A percentile compares a stretch with the other conserved stretches of the same genome.
Conservation (phyloP, 2,797 vertebrate species). For the Micromesistius poutassou region DNA sequence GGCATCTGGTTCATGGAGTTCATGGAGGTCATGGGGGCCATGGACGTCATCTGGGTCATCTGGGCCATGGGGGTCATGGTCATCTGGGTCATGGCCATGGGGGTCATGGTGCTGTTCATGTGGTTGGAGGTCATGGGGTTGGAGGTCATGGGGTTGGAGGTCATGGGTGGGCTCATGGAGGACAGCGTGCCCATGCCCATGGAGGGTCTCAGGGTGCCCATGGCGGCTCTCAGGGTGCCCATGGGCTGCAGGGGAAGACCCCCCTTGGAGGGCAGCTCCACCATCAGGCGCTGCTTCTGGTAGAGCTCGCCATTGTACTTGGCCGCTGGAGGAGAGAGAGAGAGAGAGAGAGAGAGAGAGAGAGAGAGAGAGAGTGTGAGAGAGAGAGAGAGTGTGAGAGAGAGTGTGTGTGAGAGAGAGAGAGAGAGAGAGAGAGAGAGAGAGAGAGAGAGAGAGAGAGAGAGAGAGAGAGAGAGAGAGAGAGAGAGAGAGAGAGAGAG, state of each 20-base stretch:
- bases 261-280: slow-evolving; percentile 88
- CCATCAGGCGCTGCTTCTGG: slow-evolving; percentile 87
- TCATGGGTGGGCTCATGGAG: slow-evolving; percentile 52
- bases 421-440: too few species aligned
- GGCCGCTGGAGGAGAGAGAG: slow-evolving; percentile 74
- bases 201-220: slow-evolving; percentile 6
- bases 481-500: slow-evolving; percentile 18
- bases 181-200: slow-evolving; percentile 60
- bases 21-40: slow-evolving; percentile 33
- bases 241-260: slow-evolving; percentile 87
- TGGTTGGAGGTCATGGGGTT: slow-evolving; percentile 49
- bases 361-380: slow-evolving; percentile 20
- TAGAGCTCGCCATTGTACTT: slow-evolving; percentile 94
- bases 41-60: background rate
- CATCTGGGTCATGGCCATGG: too few species aligned
- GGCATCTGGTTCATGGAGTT: background rate
- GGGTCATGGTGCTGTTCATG: slow-evolving; percentile 43
- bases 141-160: slow-evolving; percentile 55
- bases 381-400: slow-evolving; percentile 3
- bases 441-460: too few species aligned
- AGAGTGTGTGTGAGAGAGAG: too few species aligned
- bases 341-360: slow-evolving; percentile 23
- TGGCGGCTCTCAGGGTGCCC: slow-evolving; percentile 70
- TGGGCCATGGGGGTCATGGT: too few species aligned
- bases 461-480: slow-evolving; percentile 1